Evolutionary conservation across 1,140 invertebrate genomes (phyloP), one percentile per base, ranked within the genome.

Genomic region (Bombus vancouverensis): DNA sequence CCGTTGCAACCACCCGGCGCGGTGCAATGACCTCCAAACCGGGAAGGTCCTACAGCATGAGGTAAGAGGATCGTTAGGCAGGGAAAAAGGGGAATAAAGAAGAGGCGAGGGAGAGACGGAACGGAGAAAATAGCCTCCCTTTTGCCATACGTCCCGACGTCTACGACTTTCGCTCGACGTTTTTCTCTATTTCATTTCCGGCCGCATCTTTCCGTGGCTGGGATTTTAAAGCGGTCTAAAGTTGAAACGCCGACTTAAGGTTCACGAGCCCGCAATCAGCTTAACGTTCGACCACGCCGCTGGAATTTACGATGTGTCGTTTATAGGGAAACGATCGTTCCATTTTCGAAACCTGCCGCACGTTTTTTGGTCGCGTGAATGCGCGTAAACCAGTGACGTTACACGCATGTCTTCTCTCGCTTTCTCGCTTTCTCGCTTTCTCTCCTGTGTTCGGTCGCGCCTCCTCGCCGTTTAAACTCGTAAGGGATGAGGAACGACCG

Each of bases 11-110:
- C 83, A 83, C 76, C 91, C 89, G 87, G 65, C 82, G 86, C 87
- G 89, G 94, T 93, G 92, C 94, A 93, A 95, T 95, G 94, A 94
- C 94, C 93, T 94, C 94, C 89, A 95, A 95, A 95, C 89, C 94
- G 82, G 93, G 92, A 93, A 95, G 93, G 91, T 93, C 94, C 87
- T 94, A 92, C 88, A 93, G 92, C 72, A 92, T 93, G 89, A 94
- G 94, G 94, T 95, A 94, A 94, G 92, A 70, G 82, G 53, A 73
- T 86, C 57, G 76, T n/a, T 66, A 8, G 62, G 73, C 1, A 22
- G 28, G 12, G 83, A 34, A 57, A 53, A 83, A 8, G n/a, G 42
- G 32, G 57, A 73, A 84, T 78, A 72, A 66, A 66, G n/a, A 32
- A 32, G 13, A 18, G n/a, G 62, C n/a, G 65, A 18, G 32, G 32